Base-by-base conservation (phyloP, 2,888 invertebrate species). In the Scotopteryx bipunctaria region DNA sequence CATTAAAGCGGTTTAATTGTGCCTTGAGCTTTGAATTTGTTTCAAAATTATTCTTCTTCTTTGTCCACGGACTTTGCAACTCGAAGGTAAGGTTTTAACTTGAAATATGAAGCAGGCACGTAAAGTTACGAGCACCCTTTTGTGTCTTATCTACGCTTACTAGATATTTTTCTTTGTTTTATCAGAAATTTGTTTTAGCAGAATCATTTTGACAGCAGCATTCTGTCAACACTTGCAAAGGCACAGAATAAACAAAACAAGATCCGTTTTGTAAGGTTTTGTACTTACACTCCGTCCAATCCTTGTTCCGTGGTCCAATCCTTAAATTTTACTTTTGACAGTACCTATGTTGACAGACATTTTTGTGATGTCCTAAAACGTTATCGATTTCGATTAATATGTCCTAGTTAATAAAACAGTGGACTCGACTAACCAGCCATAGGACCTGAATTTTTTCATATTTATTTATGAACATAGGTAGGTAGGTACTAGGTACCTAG, bases 1-100 rank as follows among this genome's bases (percentile, higher is more conserved):
- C 78, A 78, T 78, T 77, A 73, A 75, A 77, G 76, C 70, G 72
- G 76, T 81, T 80, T 83, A 84, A 85, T 83, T 83, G 79, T 83
- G 75, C 73, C 70, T 70, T 63, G 71, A 76, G 75, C 76, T 78
- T 74, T 74, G 71, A 78, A 78, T 75, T 75, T 73, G 71, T 71
- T 74, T 74, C 68, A 72, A 72, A 76, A 76, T 71, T 73, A 77
- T 77, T 75, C 67, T 64, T 63, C 64, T 68, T 73, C 73, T 78
- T 77, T 74, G 75, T 72, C 67, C 67, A 60, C 57, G 51, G 64
- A 61, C 63, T 66, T 55, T 61, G 54, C 61, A 68, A 67, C 66
- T 71, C 51, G 23, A 66, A 66, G 67, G 64, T 67, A 69, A 55
- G 58, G 63, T 70, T 69, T 67, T 70, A 68, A 69, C 59, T 68